Percentiles rank a stretch among this genome's conserved stretches.
phyloP scores from a whole-genome alignment of 2,113 vertebrate species.

The Urocynchramus pylzowi region DNA sequence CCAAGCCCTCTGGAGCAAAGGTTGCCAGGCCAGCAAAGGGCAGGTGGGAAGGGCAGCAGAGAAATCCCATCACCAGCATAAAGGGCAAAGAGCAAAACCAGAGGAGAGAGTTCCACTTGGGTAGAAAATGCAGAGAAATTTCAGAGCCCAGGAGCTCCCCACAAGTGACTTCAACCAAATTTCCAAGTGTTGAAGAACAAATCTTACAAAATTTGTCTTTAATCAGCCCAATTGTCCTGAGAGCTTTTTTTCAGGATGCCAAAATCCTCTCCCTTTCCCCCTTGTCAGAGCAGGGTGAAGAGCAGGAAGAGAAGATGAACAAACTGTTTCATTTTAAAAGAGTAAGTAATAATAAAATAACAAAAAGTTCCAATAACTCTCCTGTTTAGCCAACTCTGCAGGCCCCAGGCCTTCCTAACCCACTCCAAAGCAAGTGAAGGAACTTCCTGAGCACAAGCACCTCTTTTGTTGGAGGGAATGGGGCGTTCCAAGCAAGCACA shows the following conservation, averaged over 20 bases:
- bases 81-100: neutral
- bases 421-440: neutral
- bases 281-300: neutral
- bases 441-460: neutral
- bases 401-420: neutral
- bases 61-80: neutral
- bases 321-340: neutral
- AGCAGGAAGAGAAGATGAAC: neutral
- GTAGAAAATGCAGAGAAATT: neutral
- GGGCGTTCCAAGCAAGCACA: neutral
- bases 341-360: neutral
- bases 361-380: neutral
- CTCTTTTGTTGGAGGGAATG: neutral
- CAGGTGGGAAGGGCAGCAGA: neutral
- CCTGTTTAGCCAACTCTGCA: neutral
- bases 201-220: neutral
- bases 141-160: neutral
- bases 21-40: neutral
- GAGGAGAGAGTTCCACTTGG: neutral
- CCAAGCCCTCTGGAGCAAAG: neutral
- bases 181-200: neutral
- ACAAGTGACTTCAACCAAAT: neutral
- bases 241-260: neutral
- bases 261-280: neutral
- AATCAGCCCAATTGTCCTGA: neutral